These are phyloP conservation scores for Phylloscopus trochiloides DNA, from an alignment of 2,113 vertebrate species.

Conservation along the genomic window DNA sequence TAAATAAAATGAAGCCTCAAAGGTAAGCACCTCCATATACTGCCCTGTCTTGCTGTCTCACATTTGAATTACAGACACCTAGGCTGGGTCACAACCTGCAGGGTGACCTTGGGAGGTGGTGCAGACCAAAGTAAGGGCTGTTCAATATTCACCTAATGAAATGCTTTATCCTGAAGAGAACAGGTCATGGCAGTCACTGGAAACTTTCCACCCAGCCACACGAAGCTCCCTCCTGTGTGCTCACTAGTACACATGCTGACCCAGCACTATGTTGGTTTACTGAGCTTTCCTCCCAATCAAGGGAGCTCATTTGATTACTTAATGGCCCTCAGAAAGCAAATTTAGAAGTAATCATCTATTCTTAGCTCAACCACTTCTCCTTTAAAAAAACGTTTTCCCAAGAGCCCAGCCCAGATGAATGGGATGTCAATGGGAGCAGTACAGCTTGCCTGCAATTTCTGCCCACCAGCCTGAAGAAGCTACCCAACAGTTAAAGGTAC, in stretches of 20 bases:
- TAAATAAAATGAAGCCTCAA: neutral
- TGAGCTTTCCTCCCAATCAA: neutral
- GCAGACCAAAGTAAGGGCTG: neutral
- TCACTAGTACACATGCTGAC: neutral
- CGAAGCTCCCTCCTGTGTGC: neutral
- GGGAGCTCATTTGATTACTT: neutral
- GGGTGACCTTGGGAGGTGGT: neutral
- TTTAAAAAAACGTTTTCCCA: neutral
- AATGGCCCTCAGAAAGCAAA: neutral
- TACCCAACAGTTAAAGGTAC: neutral
- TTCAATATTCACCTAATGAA: neutral
- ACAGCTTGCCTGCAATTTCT: neutral
- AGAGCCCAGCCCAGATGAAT: neutral
- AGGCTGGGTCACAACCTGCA: neutral
- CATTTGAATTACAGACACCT: neutral
- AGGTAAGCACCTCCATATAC: neutral
- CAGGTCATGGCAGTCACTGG: neutral
- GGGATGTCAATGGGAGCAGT: neutral
- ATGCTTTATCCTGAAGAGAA: neutral
- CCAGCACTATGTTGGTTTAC: neutral
- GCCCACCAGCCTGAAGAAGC: neutral
- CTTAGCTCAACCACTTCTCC: neutral
- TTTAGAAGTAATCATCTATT: neutral
- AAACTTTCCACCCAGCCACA: neutral
- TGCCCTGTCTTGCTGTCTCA: fast-evolving